phyloP scores from a whole-genome alignment of 1,140 invertebrate species.

The Drosophila orena region DNA sequence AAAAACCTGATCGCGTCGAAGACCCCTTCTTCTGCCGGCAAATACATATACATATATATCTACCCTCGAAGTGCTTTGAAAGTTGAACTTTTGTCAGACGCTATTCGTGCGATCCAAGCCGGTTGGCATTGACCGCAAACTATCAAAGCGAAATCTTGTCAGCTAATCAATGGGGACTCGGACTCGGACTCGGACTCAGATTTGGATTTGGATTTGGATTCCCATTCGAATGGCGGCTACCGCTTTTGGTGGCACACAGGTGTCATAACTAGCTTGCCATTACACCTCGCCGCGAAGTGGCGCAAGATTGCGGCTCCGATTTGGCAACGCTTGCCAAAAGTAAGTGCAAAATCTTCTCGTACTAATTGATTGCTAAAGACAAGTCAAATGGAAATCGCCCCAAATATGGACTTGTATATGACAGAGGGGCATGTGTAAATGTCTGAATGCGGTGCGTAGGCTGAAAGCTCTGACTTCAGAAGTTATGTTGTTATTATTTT shows the following conservation, averaged over 20 bases:
- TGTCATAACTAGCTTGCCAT: conserved; percentile 55
- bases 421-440: conserved; percentile 21
- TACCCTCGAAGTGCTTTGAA: conserved; percentile 19
- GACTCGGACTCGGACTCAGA: neutral
- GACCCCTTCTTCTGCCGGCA: conserved; percentile 1
- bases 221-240: conserved; percentile 15
- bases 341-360: conserved; percentile 21
- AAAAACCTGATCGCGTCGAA: conserved; percentile 26
- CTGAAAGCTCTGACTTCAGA: neutral
- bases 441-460: neutral
- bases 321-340: conserved; percentile 44
- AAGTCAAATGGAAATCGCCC: neutral
- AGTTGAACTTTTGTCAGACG: conserved; percentile 37
- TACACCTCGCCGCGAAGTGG: conserved; percentile 31
- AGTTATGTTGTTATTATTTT: neutral
- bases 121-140: conserved; percentile 83
- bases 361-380: conserved; percentile 40
- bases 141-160: conserved; percentile 39
- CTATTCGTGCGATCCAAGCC: conserved; percentile 19
- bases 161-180: conserved; percentile 22
- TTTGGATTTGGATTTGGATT: neutral
- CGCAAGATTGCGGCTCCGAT: conserved; percentile 20
- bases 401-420: conserved; percentile 3
- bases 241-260: conserved; percentile 30
- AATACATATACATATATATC: neutral